Percentiles rank a stretch among this genome's conserved stretches.
phyloP scores from a whole-genome alignment of 2,113 vertebrate genomes.

The Misgurnus anguillicaudatus region DNA sequence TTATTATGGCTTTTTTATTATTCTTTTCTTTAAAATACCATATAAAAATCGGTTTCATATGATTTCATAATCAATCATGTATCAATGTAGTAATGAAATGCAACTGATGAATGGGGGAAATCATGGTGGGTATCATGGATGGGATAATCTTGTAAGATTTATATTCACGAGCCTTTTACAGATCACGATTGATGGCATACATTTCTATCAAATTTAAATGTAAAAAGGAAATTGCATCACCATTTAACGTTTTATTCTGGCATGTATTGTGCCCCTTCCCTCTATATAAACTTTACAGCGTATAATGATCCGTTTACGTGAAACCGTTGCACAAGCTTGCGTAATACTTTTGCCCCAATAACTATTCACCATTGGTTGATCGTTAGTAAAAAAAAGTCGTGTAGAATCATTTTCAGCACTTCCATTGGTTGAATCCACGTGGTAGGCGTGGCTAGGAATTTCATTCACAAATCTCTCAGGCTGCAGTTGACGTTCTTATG shows the following conservation, averaged over 20 bases:
- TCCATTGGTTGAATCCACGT: constrained; percentile 51
- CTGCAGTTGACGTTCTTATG: constrained; percentile 46
- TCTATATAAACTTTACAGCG: constrained; percentile 13
- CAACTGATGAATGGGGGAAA: no score
- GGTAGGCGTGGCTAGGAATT: constrained; percentile 55
- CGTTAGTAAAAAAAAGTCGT: constrained; percentile 27
- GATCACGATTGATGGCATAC: not conserved
- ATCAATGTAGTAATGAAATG: no score
- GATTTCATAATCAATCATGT: no score
- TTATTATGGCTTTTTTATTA: no score
- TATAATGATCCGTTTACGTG: constrained; percentile 59
- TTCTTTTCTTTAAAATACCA: no score
- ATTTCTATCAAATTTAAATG: not conserved
- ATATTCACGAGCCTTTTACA: not conserved
- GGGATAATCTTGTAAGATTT: not conserved
- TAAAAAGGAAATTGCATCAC: no score
- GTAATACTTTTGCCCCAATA: constrained; percentile 56
- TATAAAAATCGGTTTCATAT: no score
- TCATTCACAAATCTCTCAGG: constrained; percentile 75
- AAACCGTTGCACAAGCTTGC: constrained; percentile 62
- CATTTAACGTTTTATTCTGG: not conserved
- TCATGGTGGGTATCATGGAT: no score
- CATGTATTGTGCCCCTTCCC: not conserved
- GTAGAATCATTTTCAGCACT: not conserved
- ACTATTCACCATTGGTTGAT: constrained; percentile 60